Conservation (phyloP, 2,113 vertebrate genomes). For the Lophochroa leadbeateri region DNA sequence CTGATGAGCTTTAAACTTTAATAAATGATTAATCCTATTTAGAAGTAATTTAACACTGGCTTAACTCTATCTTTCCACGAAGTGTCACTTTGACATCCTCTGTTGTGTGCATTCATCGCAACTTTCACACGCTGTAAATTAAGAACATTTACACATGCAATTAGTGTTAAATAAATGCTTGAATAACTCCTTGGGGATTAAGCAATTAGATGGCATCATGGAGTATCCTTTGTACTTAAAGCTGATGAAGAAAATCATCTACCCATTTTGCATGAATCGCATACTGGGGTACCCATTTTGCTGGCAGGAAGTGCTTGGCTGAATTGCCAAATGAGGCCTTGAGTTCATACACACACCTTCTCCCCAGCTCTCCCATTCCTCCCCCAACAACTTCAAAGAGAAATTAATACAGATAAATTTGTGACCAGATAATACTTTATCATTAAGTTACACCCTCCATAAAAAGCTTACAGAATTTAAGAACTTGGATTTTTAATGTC, state of each 20-base stretch:
- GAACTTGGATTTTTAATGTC: background rate
- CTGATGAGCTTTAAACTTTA: slow-evolving; percentile 22
- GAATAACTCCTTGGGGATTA: slow-evolving; percentile 37
- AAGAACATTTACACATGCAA: slow-evolving; percentile 62
- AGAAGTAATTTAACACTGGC: slow-evolving; percentile 26
- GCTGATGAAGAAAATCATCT: slow-evolving; percentile 41
- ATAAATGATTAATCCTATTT: slow-evolving; percentile 51
- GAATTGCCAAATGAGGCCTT: background rate
- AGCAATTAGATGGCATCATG: slow-evolving; percentile 59
- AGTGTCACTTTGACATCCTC: slow-evolving; percentile 43
- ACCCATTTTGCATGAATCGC: background rate
- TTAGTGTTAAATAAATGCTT: slow-evolving; percentile 64
- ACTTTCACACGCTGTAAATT: slow-evolving; percentile 64
- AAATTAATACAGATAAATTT: background rate
- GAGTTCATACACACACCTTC: background rate
- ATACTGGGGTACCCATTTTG: background rate
- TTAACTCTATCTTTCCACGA: slow-evolving; percentile 15
- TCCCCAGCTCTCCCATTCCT: background rate
- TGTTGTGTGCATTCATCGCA: slow-evolving; percentile 40
- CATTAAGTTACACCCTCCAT: background rate
- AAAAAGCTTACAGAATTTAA: background rate
- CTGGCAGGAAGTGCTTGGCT: background rate
- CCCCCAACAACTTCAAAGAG: background rate
- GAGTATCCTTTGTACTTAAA: slow-evolving; percentile 47
- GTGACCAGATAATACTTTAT: background rate